A percentile compares a stretch with the other conserved stretches of the same genome.
These are phyloP conservation scores for Stenodema calcarata DNA, from an alignment of 2,888 invertebrate species.

Conservation along the genomic window DNA sequence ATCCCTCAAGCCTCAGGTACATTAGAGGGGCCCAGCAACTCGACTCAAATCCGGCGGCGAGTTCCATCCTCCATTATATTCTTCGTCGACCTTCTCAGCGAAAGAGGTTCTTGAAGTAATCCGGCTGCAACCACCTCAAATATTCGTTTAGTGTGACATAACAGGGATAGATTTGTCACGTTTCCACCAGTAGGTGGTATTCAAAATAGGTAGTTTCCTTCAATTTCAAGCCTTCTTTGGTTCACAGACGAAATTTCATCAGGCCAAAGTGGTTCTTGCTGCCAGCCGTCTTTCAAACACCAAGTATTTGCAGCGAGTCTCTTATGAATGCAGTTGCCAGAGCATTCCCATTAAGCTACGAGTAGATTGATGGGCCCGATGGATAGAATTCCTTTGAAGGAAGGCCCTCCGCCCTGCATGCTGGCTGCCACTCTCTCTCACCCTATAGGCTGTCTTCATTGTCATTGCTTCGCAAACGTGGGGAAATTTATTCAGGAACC, in stretches of 20 bases:
- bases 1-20: background rate
- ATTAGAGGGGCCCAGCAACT: background rate
- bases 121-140: background rate
- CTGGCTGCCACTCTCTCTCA: background rate
- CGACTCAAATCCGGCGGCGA: conserved; percentile 13
- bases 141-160: background rate
- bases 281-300: background rate
- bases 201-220: background rate
- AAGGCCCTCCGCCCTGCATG: background rate
- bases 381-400: conserved; percentile 20
- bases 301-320: background rate
- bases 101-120: conserved; percentile 16
- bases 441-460: background rate
- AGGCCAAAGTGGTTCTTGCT: background rate
- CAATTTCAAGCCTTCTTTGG: background rate
- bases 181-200: no score
- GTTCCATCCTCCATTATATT: background rate
- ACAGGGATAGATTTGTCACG: background rate
- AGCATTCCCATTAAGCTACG: conserved; percentile 25
- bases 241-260: background rate
- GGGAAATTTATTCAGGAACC: conserved; percentile 4
- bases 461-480: background rate
- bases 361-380: conserved; percentile 18
- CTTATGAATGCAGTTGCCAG: background rate
- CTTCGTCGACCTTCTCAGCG: background rate